phyloP scores from a whole-genome alignment of 2,113 vertebrate species.

The Epinephelus lanceolatus region DNA sequence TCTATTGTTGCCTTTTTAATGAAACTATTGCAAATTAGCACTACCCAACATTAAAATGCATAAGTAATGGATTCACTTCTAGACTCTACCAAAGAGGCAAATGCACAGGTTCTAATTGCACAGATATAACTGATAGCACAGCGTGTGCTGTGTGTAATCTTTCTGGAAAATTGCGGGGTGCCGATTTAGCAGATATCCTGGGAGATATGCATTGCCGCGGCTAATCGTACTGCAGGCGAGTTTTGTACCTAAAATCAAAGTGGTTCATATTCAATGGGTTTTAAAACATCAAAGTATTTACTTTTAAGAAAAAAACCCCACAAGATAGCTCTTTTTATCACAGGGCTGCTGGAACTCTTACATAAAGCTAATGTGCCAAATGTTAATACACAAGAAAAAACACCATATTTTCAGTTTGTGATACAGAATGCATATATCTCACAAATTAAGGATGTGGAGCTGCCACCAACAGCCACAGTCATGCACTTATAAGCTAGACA shows the following conservation, averaged over 20 bases:
- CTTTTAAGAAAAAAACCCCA: constrained; percentile 36
- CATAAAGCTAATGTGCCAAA: constrained; percentile 30
- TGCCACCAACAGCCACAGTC: constrained; percentile 35
- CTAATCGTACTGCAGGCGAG: constrained; percentile 63
- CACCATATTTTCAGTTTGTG: not conserved
- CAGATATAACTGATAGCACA: constrained; percentile 57
- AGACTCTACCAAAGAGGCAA: constrained; percentile 55
- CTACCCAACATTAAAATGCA: constrained; percentile 71
- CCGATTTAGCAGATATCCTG: constrained; percentile 67
- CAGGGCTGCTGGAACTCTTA: constrained; percentile 24
- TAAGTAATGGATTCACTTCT: constrained; percentile 74
- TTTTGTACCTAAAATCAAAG: constrained; percentile 65
- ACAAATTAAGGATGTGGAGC: constrained; percentile 10
- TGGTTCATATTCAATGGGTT: constrained; percentile 48
- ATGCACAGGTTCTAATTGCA: constrained; percentile 63
- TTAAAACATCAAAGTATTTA: constrained; percentile 63
- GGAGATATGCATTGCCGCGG: constrained; percentile 56
- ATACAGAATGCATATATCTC: constrained; percentile 1
- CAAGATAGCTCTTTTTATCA: constrained; percentile 21
- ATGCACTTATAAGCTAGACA: constrained; percentile 36
- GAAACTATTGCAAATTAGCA: constrained; percentile 77
- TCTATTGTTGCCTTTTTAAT: constrained; percentile 75
- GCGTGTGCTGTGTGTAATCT: constrained; percentile 65
- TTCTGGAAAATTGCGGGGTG: constrained; percentile 68
- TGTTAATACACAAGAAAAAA: constrained; percentile 25